These are phyloP conservation scores for Rhopalosiphum nymphaeae DNA, from an alignment of 2,888 invertebrate genomes.

Conservation along the genomic window DNA sequence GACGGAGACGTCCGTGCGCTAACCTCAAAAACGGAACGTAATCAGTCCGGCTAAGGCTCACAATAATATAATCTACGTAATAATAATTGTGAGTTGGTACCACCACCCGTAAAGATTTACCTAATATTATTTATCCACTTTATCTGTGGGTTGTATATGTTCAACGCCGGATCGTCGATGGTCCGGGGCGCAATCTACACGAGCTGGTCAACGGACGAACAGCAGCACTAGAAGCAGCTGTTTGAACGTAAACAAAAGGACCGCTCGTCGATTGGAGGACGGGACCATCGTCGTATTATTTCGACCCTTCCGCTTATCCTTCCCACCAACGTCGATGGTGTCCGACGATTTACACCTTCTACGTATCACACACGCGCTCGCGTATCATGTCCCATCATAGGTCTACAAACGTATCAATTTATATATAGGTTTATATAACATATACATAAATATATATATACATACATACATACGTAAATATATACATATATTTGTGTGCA, in stretches of 20 bases:
- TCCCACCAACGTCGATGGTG: not conserved
- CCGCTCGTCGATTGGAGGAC: slow-evolving; percentile 46
- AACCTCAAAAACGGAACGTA: not conserved
- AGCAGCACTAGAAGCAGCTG: slow-evolving; percentile 23
- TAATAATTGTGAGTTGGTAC: not conserved
- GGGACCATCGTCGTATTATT: slow-evolving; percentile 27
- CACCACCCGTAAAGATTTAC: not conserved
- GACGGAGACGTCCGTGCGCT: not conserved
- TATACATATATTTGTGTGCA: not conserved
- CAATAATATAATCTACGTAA: not conserved
- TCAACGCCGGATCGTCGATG: not conserved
- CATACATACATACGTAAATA: not conserved
- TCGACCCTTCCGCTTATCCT: slow-evolving; percentile 3
- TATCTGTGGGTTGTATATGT: no score
- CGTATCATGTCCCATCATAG: not conserved
- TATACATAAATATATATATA: not conserved
- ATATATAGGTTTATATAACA: not conserved
- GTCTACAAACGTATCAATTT: not conserved
- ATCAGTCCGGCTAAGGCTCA: not conserved
- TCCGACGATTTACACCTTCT: not conserved
- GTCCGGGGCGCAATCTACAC: slow-evolving; percentile 18
- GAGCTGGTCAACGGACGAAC: not conserved
- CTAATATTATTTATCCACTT: no score
- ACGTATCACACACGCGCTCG: not conserved
- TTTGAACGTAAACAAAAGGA: slow-evolving; percentile 54